Conservation (phyloP, 2,113 vertebrate genomes). For the Anoura caudifer region DNA sequence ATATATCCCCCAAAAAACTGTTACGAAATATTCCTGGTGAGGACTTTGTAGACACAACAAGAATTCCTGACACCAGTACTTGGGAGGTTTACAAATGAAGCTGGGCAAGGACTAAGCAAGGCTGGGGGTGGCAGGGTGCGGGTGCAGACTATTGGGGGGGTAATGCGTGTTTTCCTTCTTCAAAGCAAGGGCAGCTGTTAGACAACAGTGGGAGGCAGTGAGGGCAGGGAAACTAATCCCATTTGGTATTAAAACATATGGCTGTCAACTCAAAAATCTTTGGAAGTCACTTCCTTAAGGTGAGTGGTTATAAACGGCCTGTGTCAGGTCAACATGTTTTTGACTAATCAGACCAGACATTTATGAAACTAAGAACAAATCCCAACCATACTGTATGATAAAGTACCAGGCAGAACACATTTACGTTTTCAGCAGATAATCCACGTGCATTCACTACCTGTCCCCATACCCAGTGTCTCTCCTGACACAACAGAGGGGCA, state of each 20-base stretch:
- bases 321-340: not conserved
- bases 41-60: not conserved
- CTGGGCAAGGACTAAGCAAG: not conserved
- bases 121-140: too few species aligned
- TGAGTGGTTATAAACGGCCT: not conserved
- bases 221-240: not conserved
- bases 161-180: not conserved
- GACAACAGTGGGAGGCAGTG: constrained; percentile 1
- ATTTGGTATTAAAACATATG: constrained; percentile 14
- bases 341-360: not conserved
- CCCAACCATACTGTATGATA: not conserved
- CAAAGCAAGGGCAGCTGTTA: constrained; percentile 35
- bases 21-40: not conserved
- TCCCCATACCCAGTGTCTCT: not conserved
- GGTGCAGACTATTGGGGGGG: not conserved
- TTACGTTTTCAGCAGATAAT: not conserved
- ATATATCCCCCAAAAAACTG: not conserved
- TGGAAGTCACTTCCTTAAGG: not conserved
- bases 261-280: constrained; percentile 2
- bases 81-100: not conserved
- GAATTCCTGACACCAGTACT: not conserved
- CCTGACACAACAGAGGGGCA: not conserved
- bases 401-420: not conserved
- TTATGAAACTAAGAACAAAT: not conserved
- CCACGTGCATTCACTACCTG: not conserved